A percentile compares a stretch with the other conserved stretches of the same genome.
These are phyloP conservation scores for Halichoerus grypus DNA, from an alignment of 2,113 vertebrate genomes.

Conservation along the genomic window DNA sequence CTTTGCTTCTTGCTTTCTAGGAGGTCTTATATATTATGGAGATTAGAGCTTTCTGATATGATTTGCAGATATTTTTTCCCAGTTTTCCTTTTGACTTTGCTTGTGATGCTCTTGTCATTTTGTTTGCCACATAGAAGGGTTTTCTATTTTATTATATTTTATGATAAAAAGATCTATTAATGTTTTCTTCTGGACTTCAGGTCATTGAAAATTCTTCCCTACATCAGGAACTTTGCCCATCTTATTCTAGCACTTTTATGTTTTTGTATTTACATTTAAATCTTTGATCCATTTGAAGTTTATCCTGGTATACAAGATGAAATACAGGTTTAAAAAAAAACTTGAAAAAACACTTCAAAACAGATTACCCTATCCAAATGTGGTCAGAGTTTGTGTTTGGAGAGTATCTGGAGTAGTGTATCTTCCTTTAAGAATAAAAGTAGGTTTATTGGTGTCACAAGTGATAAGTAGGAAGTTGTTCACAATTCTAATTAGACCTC, in stretches of 20 bases:
- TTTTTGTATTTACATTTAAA: conserved; percentile 12
- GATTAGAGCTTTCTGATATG: neutral
- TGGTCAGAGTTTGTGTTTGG: neutral
- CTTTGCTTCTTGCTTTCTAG: neutral
- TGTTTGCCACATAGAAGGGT: neutral
- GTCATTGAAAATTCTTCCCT: neutral
- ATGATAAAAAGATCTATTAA: neutral
- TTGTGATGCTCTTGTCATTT: neutral
- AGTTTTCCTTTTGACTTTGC: conserved; percentile 13
- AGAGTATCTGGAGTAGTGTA: neutral
- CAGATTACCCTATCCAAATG: neutral
- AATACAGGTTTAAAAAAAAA: neutral
- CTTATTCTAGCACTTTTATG: neutral
- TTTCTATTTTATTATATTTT: neutral
- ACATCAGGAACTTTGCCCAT: neutral
- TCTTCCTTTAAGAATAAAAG: conserved; percentile 24
- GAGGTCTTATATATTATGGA: conserved; percentile 6
- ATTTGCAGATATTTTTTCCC: neutral
- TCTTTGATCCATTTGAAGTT: conserved; percentile 27
- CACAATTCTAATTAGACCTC: neutral
- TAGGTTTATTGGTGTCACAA: neutral
- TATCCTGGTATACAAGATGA: neutral
- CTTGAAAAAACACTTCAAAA: neutral
- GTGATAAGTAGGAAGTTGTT: neutral
- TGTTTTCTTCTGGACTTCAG: conserved; percentile 18